Conservation (phyloP, 2,888 invertebrate genomes). For the Synanthedon myopaeformis region DNA sequence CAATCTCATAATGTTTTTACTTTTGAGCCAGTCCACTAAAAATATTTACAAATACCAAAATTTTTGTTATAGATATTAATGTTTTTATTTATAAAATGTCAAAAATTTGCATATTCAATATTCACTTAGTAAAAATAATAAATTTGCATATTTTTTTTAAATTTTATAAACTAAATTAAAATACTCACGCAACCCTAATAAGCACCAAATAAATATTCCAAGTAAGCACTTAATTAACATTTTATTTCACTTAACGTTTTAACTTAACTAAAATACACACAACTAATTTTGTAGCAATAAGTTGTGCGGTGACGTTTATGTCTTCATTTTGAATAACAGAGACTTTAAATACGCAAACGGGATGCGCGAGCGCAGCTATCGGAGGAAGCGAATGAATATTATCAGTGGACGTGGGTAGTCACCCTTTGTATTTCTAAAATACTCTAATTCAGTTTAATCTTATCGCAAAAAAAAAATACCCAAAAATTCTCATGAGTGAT, state of each 20-base stretch:
- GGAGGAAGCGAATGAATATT: slow-evolving; percentile 45
- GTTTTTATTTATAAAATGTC: no score
- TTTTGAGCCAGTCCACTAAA: no score
- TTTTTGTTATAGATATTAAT: no score
- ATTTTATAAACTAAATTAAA: background rate
- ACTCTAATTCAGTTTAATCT: slow-evolving; percentile 22
- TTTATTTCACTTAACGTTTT: slow-evolving; percentile 8
- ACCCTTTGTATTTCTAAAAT: slow-evolving; percentile 28
- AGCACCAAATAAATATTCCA: slow-evolving; percentile 27
- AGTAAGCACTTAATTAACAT: slow-evolving; percentile 41
- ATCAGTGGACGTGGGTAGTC: slow-evolving; percentile 18
- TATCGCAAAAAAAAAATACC: background rate
- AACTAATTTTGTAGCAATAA: background rate
- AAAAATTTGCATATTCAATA: no score
- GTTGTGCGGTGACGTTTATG: slow-evolving; percentile 17
- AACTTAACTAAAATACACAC: background rate
- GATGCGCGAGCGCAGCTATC: slow-evolving; percentile 41
- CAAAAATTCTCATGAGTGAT: background rate
- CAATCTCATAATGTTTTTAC: no score
- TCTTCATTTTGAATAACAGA: slow-evolving; percentile 14
- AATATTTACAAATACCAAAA: no score
- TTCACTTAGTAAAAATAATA: no score
- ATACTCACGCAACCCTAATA: slow-evolving; percentile 32
- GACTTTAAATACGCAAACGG: slow-evolving; percentile 19
- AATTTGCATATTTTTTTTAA: no score